Conservation (phyloP, 2,797 vertebrate species). For the Pseudocheirus occidentalis region DNA sequence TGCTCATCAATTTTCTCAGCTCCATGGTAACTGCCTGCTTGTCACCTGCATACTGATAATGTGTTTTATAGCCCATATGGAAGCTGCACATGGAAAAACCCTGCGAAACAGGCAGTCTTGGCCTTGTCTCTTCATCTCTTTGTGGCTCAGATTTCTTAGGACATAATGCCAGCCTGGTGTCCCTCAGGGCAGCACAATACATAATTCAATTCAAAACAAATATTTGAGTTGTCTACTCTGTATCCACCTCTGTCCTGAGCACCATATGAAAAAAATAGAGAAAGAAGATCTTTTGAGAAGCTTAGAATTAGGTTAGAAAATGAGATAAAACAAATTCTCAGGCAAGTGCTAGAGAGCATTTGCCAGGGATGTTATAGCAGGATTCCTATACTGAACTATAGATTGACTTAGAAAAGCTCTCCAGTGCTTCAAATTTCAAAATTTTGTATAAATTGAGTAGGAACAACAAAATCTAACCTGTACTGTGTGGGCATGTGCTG, state of each 20-base stretch:
- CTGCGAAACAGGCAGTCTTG: neutral
- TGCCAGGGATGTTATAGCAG: neutral
- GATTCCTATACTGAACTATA: neutral
- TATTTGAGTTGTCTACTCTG: neutral
- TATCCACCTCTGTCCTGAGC: neutral
- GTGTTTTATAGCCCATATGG: neutral
- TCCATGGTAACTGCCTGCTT: neutral
- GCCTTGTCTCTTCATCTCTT: neutral
- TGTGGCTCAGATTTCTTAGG: neutral
- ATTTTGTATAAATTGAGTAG: neutral
- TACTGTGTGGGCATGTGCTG: neutral
- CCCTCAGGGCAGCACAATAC: neutral
- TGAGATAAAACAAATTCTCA: neutral
- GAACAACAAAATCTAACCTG: neutral
- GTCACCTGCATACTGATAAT: neutral
- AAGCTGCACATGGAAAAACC: neutral
- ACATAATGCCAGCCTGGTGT: neutral
- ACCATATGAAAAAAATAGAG: neutral
- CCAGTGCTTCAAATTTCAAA: neutral
- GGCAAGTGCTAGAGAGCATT: neutral
- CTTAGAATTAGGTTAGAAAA: neutral
- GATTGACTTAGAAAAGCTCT: neutral
- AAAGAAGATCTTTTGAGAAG: neutral
- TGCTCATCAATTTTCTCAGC: neutral
- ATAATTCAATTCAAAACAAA: neutral